Conservation (phyloP, 2,113 vertebrate genomes). For the Urocitellus parryii region DNA sequence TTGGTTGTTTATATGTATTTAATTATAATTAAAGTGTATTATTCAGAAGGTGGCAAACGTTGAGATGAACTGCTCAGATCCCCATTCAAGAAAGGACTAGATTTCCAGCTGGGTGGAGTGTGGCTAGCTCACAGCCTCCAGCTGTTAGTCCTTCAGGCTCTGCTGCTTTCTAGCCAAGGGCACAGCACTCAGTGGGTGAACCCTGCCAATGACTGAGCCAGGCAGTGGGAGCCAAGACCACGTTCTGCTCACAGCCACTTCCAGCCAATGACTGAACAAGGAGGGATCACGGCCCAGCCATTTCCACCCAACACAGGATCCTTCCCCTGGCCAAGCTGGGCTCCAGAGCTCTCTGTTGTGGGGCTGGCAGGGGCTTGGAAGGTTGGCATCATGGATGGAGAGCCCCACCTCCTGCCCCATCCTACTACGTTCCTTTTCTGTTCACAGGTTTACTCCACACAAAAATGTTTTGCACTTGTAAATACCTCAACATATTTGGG, state of each 20-base stretch:
- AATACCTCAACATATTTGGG: neutral
- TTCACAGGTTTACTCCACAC: neutral
- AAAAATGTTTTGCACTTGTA: neutral
- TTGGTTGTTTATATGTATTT: neutral
- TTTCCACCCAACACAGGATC: accelerated
- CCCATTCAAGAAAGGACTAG: neutral
- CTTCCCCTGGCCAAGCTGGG: neutral
- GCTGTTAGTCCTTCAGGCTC: neutral
- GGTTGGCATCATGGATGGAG: neutral
- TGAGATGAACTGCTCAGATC: neutral
- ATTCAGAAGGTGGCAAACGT: neutral
- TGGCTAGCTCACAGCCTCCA: neutral
- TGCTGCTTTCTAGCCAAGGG: neutral
- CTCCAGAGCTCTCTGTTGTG: accelerated
- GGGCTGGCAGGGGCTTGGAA: neutral
- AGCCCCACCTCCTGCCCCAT: neutral
- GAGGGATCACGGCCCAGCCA: accelerated
- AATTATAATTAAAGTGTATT: neutral
- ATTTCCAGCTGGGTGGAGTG: neutral
- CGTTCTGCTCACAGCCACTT: neutral
- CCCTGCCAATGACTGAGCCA: neutral
- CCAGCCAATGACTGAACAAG: neutral
- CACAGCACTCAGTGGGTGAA: neutral
- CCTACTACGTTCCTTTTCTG: neutral
- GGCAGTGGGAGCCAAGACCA: neutral